A percentile compares a stretch with the other conserved stretches of the same genome.
Evolutionary conservation across 2,797 vertebrate species (phyloP).

Genomic region (Pangasius macronema): DNA sequence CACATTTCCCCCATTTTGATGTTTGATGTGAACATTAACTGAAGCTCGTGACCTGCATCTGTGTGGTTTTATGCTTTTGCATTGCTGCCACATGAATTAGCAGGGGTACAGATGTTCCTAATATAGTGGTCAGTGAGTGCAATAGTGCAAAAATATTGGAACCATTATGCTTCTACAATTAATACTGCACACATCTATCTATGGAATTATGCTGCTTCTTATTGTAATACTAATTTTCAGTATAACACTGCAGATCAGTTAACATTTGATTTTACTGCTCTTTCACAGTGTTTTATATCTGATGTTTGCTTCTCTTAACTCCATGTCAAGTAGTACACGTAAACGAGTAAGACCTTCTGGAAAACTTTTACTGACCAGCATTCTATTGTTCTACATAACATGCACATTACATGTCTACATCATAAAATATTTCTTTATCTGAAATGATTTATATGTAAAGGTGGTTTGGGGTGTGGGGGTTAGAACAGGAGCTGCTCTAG

Average conservation of each 20-base stretch:
- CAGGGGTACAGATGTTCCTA: background rate
- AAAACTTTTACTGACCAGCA: background rate
- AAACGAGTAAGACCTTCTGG: background rate
- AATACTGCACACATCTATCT: background rate
- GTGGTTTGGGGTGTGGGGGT: background rate
- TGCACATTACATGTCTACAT: background rate
- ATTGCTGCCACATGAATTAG: background rate
- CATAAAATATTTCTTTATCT: background rate
- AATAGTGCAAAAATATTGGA: background rate
- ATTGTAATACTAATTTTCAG: background rate
- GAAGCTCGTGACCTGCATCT: background rate
- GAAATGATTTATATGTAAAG: background rate
- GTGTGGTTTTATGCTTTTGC: background rate
- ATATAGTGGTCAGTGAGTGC: background rate
- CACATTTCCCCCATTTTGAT: background rate
- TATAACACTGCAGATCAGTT: background rate
- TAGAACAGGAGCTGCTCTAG: constrained; percentile 14
- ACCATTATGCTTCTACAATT: background rate
- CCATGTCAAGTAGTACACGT: no score
- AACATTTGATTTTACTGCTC: background rate
- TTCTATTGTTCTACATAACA: background rate
- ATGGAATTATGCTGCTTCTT: background rate
- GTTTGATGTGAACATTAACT: background rate
- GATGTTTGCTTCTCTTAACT: background rate
- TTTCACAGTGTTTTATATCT: background rate